Evolutionary conservation across 35 echinoderm and acorn worm genomes (phyloP), one percentile per base, ranked within the genome.

Genomic region (Diadema setosum): DNA sequence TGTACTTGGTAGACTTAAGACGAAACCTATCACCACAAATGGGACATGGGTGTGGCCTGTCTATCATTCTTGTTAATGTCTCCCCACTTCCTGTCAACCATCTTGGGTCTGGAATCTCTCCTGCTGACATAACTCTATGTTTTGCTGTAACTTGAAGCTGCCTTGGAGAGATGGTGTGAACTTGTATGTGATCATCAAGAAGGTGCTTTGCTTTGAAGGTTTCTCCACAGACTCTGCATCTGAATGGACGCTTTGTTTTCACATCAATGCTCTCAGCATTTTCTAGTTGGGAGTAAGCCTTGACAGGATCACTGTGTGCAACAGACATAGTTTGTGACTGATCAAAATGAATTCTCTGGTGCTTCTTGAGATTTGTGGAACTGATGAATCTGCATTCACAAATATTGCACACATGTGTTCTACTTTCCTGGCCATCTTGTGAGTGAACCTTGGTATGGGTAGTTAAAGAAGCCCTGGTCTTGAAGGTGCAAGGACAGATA

Each of bases 191-290:
- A 41, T 78, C 73, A 78, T 78, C 73, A 15, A 78, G 73, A 18
- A 78, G 73, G 25, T 78, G 73, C 73, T 78, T 78, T 14, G 35
- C 73, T 78, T 78, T 78, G 40, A 78, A 78, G 9, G 73, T 78
- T 15, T 42, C 35, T 24, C 73, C 73, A 44, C 73, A 78, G 5
- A 78, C 24, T 44, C 73, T 18, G 44, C 73, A 78, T 44, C 73
- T 26, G 0, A 78, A 78, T 9, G 73, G 73, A 34, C 73, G 16
- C 23, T 78, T 78, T 21, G 73, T 78, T 36, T 78, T 78, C 35
- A 78, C 37, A 78, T 78, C 73, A 35, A 78, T 78, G 37, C 73
- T 78, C 11, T 78, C 73, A 18, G 33, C 36, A 78, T 25, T 44
- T 43, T 78, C 73, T 6, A 44, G 73, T 78, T 41, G 14, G 24